A percentile compares a stretch with the other conserved stretches of the same genome.
Evolutionary conservation across 2,113 vertebrate genomes (phyloP).

Genomic region (Lates calcarifer): DNA sequence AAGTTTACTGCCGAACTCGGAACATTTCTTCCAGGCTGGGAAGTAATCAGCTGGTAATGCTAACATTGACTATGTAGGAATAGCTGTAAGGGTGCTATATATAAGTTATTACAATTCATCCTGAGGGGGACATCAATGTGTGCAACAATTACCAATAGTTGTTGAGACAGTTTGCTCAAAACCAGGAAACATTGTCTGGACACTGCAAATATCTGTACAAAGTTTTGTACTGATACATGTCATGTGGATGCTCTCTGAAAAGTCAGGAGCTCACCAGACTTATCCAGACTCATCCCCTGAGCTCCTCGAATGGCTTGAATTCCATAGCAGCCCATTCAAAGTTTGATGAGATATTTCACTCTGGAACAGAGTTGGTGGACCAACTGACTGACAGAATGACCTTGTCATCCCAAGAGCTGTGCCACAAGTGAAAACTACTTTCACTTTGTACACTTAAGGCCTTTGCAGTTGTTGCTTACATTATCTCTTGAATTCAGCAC

Average conservation of each 20-base stretch:
- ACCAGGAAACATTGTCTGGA: neutral
- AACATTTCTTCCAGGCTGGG: no score
- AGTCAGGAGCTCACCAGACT: neutral
- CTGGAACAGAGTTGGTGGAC: neutral
- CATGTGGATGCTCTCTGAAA: neutral
- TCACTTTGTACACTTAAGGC: neutral
- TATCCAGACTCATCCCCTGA: neutral
- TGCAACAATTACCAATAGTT: neutral
- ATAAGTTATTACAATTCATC: neutral
- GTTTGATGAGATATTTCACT: neutral
- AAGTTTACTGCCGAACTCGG: no score
- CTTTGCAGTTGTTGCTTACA: neutral
- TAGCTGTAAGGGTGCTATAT: no score
- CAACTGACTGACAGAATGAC: neutral
- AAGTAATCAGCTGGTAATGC: no score
- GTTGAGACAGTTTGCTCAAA: neutral
- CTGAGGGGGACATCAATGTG: neutral
- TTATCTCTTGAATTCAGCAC: slow-evolving; percentile 37
- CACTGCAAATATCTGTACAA: neutral
- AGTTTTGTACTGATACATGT: neutral
- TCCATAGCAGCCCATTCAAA: neutral
- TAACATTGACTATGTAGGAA: no score
- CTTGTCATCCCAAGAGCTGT: neutral
- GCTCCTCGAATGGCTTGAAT: neutral
- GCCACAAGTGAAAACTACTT: neutral